phyloP scores from a whole-genome alignment of 2,797 vertebrate species.

The Molossus alvarezi region DNA sequence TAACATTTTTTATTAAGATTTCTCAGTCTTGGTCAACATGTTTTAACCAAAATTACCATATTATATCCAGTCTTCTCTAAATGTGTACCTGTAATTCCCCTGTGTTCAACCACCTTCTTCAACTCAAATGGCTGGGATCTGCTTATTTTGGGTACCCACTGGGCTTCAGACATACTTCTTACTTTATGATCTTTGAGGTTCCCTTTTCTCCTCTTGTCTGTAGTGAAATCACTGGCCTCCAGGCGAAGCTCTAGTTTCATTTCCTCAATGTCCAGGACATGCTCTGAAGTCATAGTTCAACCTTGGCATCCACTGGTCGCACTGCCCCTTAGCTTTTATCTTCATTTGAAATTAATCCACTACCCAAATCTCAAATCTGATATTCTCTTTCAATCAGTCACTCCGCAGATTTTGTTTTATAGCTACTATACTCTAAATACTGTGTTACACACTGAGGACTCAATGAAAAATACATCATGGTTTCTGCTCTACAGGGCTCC shows the following conservation, averaged over 20 bases:
- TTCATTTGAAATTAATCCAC: slow-evolving; percentile 2
- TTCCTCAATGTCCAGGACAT: not conserved
- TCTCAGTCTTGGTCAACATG: slow-evolving; percentile 4
- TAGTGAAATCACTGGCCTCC: not conserved
- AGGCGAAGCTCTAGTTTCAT: not conserved
- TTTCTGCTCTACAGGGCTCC: not conserved
- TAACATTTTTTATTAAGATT: slow-evolving; percentile 34
- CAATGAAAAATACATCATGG: not conserved
- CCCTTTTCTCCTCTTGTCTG: not conserved
- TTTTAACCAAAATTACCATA: slow-evolving; percentile 46
- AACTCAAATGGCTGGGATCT: not conserved
- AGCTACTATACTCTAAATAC: not conserved
- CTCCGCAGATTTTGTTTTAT: not conserved
- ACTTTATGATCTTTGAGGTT: not conserved
- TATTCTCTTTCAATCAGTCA: not conserved
- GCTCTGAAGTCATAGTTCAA: not conserved
- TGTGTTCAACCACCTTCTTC: not conserved
- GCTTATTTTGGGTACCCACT: not conserved
- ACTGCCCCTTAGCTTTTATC: not conserved
- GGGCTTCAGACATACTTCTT: not conserved
- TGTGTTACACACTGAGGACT: not conserved
- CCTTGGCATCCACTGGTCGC: not conserved
- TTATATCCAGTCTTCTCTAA: slow-evolving; percentile 25
- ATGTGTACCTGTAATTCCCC: not conserved
- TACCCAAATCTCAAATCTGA: not conserved